Base-by-base conservation (phyloP, 2,797 vertebrate species). In the Lates japonicus region DNA sequence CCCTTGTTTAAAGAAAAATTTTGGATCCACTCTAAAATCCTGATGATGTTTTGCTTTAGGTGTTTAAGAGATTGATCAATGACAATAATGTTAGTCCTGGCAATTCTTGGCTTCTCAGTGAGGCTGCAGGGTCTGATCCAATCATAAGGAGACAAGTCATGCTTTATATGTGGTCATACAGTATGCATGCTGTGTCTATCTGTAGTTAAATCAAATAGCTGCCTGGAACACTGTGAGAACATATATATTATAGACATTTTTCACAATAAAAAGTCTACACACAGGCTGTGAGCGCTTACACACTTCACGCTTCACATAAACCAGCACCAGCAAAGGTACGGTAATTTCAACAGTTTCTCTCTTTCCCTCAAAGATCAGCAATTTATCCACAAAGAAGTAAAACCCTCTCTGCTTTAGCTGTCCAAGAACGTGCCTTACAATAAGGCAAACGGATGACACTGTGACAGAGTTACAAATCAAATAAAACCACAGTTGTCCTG, bases 391-490 rank as follows among this genome's bases (percentile, higher is more conserved):
- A 17, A 63, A 33, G 55, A 75, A 35, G 48, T 58, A 71, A 84
- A 81, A 61, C 41, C 44, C 12, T 11, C 54, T 71, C 62, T 42
- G n/a, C 65, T 51, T n/a, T 17, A 46, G 74, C 58, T 65, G 63
- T 60, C 71, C 44, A 64, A 73, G 61, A 81, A 73, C 68, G 66
- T 62, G 54, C 33, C 35, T 51, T 51, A 48, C 31, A 79, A 59
- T 72, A 41, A 77, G 52, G 60, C 35, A 78, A 76, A 87, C 52
- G 54, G 46, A 68, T 75, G 59, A 41, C 62, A 78, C 51, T 54
- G 58, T 76, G 83, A 64, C 58, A 70, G 70, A 80, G 57, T 69
- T 68, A 48, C 70, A 81, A 81, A 84, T 86, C 63, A 72, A 75
- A 76, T 76, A 54, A 81, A 80, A 54, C 37, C 61, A 63, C 35